These are phyloP conservation scores for Tenrec ecaudatus DNA, from an alignment of 2,113 vertebrate genomes.

Conservation along the genomic window DNA sequence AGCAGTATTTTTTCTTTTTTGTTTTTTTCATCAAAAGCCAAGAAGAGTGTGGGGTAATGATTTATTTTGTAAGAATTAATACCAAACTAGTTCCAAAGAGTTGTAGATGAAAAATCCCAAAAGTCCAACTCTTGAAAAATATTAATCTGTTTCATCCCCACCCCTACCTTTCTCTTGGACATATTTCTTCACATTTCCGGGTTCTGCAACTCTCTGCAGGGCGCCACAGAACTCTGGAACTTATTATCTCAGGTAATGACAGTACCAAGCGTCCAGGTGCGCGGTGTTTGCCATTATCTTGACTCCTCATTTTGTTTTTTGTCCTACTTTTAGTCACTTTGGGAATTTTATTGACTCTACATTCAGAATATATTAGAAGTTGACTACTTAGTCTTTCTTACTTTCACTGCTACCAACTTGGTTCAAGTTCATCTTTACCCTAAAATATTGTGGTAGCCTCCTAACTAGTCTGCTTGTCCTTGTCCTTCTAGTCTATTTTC, in stretches of 20 bases:
- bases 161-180: too few relatives aligned
- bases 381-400: neutral
- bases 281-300: neutral
- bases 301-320: conserved; percentile 4
- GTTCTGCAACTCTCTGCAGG: too few relatives aligned
- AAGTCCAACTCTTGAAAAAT: too few relatives aligned
- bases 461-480: too few relatives aligned
- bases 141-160: too few relatives aligned
- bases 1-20: neutral
- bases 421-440: neutral
- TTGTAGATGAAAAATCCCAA: too few relatives aligned
- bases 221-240: too few relatives aligned
- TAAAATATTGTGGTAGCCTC: neutral
- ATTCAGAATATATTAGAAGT: too few relatives aligned
- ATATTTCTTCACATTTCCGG: too few relatives aligned
- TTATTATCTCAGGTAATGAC: neutral
- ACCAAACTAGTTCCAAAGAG: too few relatives aligned
- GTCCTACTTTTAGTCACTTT: neutral
- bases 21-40: conserved; percentile 14
- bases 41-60: neutral
- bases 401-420: neutral
- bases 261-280: neutral
- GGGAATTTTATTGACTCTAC: neutral
- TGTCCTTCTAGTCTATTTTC: too few relatives aligned
- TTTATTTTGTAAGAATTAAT: too few relatives aligned